Base-by-base conservation (phyloP, 1,140 invertebrate species). In the Sogatella furcifera region DNA sequence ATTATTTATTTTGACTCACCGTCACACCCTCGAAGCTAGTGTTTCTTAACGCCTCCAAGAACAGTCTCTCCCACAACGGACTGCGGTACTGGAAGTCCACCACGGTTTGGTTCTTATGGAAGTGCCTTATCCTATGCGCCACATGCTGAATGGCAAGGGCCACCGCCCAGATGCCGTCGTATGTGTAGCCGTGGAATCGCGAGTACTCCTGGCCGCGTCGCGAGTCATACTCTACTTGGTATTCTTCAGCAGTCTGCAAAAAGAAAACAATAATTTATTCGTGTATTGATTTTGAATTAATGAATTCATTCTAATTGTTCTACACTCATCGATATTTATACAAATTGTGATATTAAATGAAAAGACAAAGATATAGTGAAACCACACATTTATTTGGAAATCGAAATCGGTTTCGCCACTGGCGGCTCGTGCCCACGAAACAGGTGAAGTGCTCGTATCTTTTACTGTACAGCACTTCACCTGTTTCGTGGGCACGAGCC, bases 151-250 rank as follows among this genome's bases (percentile, higher is more conserved):
- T 91, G 14, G 92, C 91, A 59, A 94, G 73, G 0, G 94, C 94
- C 58, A 96, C 92, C 1, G 94, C 91, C 95, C 95, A 98, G 59
- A 98, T 91, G 5, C 90, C 93, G 73, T 98, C 95, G 74, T 97
- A 97, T 13, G 95, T 95, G 72, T 97, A 98, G 1, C 94, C 95
- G 71, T 98, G 94, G 72, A 95, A 97, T 53, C 92, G 82, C 14
- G 92, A 96, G 73, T 94, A 97, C 68, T 94, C 89, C 0, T 73
- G 69, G 5, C 88, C 86, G 55, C 91, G 79, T 62, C 84, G 74
- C 8, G 83, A 79, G 65, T 96, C 83, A 72, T 97, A 97, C 71
- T 93, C 84, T 11, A 80, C 74, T 65, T 84, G 80, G 73, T 97
- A 97, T 70, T 96, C 87, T 62, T 86, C 83, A 0, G 92, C 85